Base-by-base conservation (phyloP, 2,797 vertebrate species). In the Melanotaenia boesemani region DNA sequence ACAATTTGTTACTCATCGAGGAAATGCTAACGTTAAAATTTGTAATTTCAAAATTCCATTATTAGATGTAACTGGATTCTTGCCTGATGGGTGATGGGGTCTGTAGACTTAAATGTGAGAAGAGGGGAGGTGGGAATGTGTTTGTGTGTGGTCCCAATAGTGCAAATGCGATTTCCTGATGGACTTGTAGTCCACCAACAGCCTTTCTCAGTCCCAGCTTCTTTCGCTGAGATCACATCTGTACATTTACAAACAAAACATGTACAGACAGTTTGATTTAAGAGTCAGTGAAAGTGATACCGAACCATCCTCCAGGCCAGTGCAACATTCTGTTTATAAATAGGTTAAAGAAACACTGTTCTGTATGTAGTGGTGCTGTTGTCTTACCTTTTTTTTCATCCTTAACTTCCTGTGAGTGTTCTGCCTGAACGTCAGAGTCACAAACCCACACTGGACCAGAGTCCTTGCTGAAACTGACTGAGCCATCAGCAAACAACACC, bases 141-240 rank as follows among this genome's bases (percentile, higher is more conserved):
- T 61, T 79, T 61, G 70, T 89, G 84, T 4, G 80, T 87, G 39
- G 71, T 82, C 52, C 81, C 95, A 88, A 86, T 88, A 78, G 76
- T 96, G 78, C 93, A 94, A 66, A 98, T 92, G 67, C 76, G 94
- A 52, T 88, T 74, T 54, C 98, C 98, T 71, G 89, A 91, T 4
- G 96, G 95, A 57, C 94, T 93, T 1, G 96, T 99, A 12, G 97
- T 98, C 70, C 95, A 89, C 98, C 97, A 98, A 18, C 84, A 94
- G 63, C 94, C 84, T 72, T 76, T 59, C 72, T 64, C 59, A 39
- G 44, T 5, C 39, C 91, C 92, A 39, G 37, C 20, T 6, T 77
- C 20, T 39, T 79, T 80, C 59, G 75, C 90, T 59, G 85, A 44
- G 24, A 54, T 61, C 89, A 87, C 95, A 34, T 91, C 96, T 97